These are phyloP conservation scores for Sardinella longiceps DNA, from an alignment of 2,797 vertebrate genomes.

Conservation along the genomic window DNA sequence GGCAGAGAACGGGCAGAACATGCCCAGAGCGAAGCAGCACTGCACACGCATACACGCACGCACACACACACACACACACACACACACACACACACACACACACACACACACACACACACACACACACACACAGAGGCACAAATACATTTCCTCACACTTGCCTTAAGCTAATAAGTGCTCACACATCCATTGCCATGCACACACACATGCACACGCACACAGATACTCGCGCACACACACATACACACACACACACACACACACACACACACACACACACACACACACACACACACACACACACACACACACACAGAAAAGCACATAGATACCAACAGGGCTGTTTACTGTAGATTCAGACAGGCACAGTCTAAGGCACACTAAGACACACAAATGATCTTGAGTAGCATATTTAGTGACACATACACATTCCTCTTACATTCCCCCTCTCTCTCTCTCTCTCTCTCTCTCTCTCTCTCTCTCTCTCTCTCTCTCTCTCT, in stretches of 20 bases:
- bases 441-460: too few species aligned
- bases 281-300: conserved; percentile 21
- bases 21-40: conserved; percentile 61
- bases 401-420: background rate
- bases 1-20: conserved; percentile 72
- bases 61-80: conserved; percentile 50
- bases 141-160: conserved; percentile 55
- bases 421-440: background rate
- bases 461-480: too few species aligned
- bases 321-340: background rate
- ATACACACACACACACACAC: conserved; percentile 19
- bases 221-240: background rate
- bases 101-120: conserved; percentile 4
- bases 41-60: conserved; percentile 50
- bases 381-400: background rate
- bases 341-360: too few species aligned
- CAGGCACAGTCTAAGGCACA: too few species aligned
- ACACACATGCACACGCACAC: conserved; percentile 22
- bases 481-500: too few species aligned
- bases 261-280: conserved; percentile 24
- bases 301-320: conserved; percentile 21
- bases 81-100: conserved; percentile 34
- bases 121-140: too few species aligned
- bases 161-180: conserved; percentile 60
- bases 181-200: conserved; percentile 27